phyloP scores from a whole-genome alignment of 2,888 invertebrate species.

The Sialis lutaria region DNA sequence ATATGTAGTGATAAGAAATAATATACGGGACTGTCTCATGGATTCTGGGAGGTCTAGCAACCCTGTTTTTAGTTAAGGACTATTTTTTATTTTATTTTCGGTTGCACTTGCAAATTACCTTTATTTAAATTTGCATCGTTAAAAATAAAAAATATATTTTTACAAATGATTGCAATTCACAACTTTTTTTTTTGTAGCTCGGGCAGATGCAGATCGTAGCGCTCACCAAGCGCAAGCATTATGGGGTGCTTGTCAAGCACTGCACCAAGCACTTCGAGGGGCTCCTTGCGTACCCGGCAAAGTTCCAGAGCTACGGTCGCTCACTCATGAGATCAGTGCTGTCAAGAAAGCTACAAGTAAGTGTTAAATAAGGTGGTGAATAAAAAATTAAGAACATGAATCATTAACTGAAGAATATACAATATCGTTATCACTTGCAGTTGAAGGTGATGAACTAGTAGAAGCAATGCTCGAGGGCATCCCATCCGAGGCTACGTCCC shows the following conservation, averaged over 20 bases:
- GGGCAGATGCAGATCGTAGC: slow-evolving; percentile 53
- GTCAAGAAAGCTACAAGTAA: slow-evolving; percentile 59
- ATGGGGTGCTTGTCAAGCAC: slow-evolving; percentile 86
- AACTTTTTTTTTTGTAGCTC: slow-evolving; percentile 28
- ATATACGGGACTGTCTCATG: no score
- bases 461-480: slow-evolving; percentile 58
- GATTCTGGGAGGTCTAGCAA: no score
- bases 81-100: neutral
- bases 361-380: slow-evolving; percentile 11
- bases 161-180: no score
- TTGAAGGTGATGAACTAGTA: slow-evolving; percentile 64
- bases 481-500: slow-evolving; percentile 52
- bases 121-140: no score
- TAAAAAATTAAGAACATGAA: neutral
- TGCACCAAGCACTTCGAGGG: slow-evolving; percentile 45
- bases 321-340: slow-evolving; percentile 52
- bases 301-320: slow-evolving; percentile 38
- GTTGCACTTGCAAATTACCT: no score
- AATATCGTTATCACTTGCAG: slow-evolving; percentile 22
- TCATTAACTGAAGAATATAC: neutral
- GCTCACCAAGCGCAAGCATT: slow-evolving; percentile 71
- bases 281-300: slow-evolving; percentile 17
- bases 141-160: no score
- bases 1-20: no score
- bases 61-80: no score